These are phyloP conservation scores for Polyodon spathula DNA, from an alignment of 2,113 vertebrate species.

Conservation along the genomic window DNA sequence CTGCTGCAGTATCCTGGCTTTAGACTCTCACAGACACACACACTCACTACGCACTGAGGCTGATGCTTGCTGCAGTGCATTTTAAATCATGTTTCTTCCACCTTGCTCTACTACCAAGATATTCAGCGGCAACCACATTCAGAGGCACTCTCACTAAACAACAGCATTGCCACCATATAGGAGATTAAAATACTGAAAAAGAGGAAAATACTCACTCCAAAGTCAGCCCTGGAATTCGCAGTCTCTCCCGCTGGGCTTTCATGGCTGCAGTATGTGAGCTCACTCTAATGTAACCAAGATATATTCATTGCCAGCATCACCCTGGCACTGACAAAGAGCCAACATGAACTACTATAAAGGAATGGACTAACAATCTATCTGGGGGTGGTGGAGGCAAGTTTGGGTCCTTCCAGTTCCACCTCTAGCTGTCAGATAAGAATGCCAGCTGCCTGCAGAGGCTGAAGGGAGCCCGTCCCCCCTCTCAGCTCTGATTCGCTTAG, in stretches of 20 bases:
- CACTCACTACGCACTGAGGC: constrained; percentile 27
- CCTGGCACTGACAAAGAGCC: constrained; percentile 76
- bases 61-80: constrained; percentile 54
- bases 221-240: constrained; percentile 97
- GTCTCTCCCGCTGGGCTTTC: constrained; percentile 98
- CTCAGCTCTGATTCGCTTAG: constrained; percentile 28
- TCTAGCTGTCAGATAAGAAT: constrained; percentile 63
- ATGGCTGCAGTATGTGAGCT: constrained; percentile 75
- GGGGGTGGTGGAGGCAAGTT: constrained; percentile 53
- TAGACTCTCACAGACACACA: constrained; percentile 22
- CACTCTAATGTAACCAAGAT: constrained; percentile 89
- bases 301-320: constrained; percentile 71
- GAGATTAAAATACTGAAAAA: constrained; percentile 60
- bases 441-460: constrained; percentile 51
- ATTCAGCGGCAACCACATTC: constrained; percentile 32
- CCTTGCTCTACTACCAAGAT: constrained; percentile 57
- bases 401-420: constrained; percentile 78
- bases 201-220: constrained; percentile 96
- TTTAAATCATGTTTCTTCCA: constrained; percentile 55
- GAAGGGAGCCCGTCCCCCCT: constrained; percentile 43
- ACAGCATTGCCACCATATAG: constrained; percentile 10
- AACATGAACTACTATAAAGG: constrained; percentile 71
- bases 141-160: constrained; percentile 24
- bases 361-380: constrained; percentile 60
- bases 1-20: constrained; percentile 46